Evolutionary conservation across 2,888 invertebrate genomes (phyloP), one percentile per base, ranked within the genome.

Genomic region (Polietes domitor): DNA sequence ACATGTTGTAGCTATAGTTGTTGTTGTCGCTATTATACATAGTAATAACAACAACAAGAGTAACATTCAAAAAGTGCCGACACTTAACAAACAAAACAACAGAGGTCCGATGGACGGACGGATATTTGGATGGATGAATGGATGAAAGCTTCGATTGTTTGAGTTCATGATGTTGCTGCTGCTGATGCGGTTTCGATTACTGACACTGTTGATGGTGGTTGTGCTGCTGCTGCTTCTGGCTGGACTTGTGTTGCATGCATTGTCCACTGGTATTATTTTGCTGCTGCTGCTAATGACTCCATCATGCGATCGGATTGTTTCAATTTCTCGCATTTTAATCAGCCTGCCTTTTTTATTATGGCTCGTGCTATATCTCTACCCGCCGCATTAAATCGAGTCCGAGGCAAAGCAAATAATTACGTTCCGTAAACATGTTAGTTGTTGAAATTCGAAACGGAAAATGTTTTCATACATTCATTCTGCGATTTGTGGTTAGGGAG

Each of bases 101-200:
- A n/a, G 19, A 19, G 65, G 37, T n/a, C 65, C 37, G 41, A 65
- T 32, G 32, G 61, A 61, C 41, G 65, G n/a, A 47, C 19, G 26
- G 7, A 12, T 28, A 15, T 9, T 15, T 61, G 63, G 17, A 17
- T 63, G 63, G 32, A 63, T 63, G 63, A 28, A 17, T 68, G 68
- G 19, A 68, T 68, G 24, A 68, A 68, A 68, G 68, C 68, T 68
- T 68, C 43, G 68, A 68, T 68, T 68, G 68, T 43, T 65, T 12
- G 37, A 65, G 37, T 63, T 37, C 37, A 37, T 65, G 65, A 65
- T 65, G 43, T 43, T 43, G 68, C 21, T 43, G 43, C 21, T 12
- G 37, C 32, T 19, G 32, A 17, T 32, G 65, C 19, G 19, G 58
- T n/a, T 28, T 15, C 28, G 3, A n/a, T 61, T 61, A 15, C 32